Percentiles rank a stretch among this genome's conserved stretches.
phyloP scores from a whole-genome alignment of 2,113 vertebrate species.

The Megaceryle torquata region DNA sequence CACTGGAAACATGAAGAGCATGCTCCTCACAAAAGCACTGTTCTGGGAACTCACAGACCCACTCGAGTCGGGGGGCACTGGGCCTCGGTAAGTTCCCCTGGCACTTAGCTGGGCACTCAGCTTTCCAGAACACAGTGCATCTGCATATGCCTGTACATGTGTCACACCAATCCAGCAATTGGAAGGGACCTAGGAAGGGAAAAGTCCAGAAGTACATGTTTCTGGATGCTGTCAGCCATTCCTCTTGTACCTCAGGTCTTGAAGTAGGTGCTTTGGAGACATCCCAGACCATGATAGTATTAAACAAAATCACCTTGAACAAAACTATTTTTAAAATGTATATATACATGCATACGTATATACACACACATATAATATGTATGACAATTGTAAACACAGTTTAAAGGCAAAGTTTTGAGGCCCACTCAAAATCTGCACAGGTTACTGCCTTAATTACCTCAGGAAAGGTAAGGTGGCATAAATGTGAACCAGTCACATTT shows the following conservation, averaged over 20 bases:
- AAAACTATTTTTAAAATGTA: not conserved
- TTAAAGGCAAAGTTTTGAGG: not conserved
- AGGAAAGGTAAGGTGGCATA: not conserved
- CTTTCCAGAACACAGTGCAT: not conserved
- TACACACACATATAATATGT: accelerated
- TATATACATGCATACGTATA: not conserved
- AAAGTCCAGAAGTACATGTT: not conserved
- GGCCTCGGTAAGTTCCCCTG: not conserved
- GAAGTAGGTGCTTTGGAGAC: not conserved
- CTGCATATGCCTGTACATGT: accelerated
- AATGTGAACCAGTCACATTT: not conserved
- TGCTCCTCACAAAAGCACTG: accelerated
- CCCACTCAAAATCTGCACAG: not conserved
- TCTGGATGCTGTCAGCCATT: not conserved
- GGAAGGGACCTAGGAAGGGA: not conserved
- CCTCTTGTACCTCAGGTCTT: not conserved
- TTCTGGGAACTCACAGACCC: not conserved
- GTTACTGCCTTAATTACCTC: not conserved
- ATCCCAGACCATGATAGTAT: not conserved
- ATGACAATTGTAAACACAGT: not conserved
- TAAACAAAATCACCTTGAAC: not conserved
- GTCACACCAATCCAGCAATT: not conserved
- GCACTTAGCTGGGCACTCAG: not conserved
- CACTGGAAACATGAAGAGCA: not conserved
- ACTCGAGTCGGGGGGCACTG: accelerated